Evolutionary conservation across 2,888 invertebrate species (phyloP).

Genomic region (Teleogryllus oceanicus): DNA sequence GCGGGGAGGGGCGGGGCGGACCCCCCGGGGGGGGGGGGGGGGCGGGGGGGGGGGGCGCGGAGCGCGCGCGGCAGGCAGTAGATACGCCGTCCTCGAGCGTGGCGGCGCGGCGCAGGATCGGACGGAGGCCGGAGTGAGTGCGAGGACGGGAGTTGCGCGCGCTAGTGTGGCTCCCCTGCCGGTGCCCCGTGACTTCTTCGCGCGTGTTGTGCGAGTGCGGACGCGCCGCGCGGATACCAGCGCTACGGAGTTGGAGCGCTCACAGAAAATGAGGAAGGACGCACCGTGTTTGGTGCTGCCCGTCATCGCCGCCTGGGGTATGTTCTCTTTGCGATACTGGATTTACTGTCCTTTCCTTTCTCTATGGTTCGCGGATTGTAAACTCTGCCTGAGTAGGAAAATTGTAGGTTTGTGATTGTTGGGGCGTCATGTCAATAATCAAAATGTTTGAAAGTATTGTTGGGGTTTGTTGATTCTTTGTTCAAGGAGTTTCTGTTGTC

Average conservation of each 20-base stretch:
- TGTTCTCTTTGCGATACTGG: neutral
- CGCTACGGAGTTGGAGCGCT: slow-evolving; percentile 24
- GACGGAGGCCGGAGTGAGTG: neutral
- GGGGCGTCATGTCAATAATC: no score
- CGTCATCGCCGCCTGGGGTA: slow-evolving; percentile 51
- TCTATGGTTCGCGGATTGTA: neutral
- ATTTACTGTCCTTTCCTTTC: neutral
- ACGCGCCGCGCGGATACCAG: neutral
- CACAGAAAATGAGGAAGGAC: slow-evolving; percentile 52
- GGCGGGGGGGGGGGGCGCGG: no score
- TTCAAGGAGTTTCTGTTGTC: no score
- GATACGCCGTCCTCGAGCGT: neutral
- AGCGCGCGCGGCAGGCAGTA: neutral
- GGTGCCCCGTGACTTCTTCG: neutral
- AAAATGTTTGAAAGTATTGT: no score
- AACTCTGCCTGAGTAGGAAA: neutral
- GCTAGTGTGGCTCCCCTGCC: neutral
- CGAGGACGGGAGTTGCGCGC: neutral
- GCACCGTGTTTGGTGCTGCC: slow-evolving; percentile 60
- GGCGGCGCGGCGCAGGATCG: neutral
- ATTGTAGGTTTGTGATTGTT: no score
- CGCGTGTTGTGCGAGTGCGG: slow-evolving; percentile 4
- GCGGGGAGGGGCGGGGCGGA: no score
- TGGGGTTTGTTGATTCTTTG: no score
- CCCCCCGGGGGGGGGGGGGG: no score